phyloP scores from a whole-genome alignment of 30 jellyfish, hydroid and myxozoan species.

The Hydractinia symbiolongicarpus region DNA sequence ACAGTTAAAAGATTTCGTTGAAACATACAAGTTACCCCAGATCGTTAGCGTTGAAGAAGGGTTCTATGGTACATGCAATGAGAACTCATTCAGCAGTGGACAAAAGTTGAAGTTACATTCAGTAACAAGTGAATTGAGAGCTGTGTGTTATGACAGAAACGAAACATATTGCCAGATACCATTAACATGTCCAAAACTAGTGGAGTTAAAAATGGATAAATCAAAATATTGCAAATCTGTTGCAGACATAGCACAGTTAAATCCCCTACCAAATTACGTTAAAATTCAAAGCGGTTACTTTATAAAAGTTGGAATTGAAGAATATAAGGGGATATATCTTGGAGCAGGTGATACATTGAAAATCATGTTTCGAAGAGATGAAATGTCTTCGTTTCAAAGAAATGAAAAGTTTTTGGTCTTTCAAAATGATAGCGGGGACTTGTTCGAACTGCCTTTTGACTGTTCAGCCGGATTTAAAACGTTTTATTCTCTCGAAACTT shows the following conservation, averaged over 20 bases:
- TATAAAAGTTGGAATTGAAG: constrained; percentile 16
- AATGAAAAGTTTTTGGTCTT: no score
- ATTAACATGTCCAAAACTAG: constrained; percentile 33
- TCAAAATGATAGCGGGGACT: no score
- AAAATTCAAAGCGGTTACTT: constrained; percentile 55
- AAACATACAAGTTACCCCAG: constrained; percentile 55
- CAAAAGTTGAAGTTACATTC: constrained; percentile 66
- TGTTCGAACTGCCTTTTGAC: no score
- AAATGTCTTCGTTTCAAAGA: no score
- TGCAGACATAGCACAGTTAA: constrained; percentile 39
- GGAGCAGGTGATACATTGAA: no score
- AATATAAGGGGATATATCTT: background rate
- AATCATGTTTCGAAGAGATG: no score
- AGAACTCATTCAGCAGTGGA: constrained; percentile 67
- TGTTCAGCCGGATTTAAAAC: no score
- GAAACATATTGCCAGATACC: constrained; percentile 65
- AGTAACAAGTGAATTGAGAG: constrained; percentile 33
- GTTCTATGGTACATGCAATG: constrained; percentile 56
- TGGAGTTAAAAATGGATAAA: constrained; percentile 38
- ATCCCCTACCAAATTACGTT: constrained; percentile 65
- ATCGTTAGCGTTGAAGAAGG: constrained; percentile 69
- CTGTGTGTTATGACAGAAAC: constrained; percentile 24
- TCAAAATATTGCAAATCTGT: constrained; percentile 35
- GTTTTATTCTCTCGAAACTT: no score
- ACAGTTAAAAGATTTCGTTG: constrained; percentile 38